Conservation (phyloP, 1,140 invertebrate species). For the Trissolcus basalis region DNA sequence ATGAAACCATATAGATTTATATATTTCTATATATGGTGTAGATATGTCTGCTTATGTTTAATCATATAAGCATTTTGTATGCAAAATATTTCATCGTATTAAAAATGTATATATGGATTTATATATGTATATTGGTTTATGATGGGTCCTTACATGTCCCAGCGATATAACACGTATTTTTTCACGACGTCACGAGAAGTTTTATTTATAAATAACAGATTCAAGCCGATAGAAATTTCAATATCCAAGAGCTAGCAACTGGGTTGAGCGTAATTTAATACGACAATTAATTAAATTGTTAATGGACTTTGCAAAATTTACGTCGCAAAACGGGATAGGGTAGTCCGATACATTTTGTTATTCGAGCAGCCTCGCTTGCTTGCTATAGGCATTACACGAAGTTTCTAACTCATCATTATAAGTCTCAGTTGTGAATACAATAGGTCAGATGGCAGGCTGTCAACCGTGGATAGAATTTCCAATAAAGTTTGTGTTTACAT, state of each 20-base stretch:
- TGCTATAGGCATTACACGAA: slow-evolving; percentile 3
- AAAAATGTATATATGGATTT: too few relatives aligned
- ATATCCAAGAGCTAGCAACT: neutral
- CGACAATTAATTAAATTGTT: neutral
- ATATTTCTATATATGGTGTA: too few relatives aligned
- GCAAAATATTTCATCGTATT: too few relatives aligned
- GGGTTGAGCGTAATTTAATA: neutral
- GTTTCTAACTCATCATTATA: slow-evolving; percentile 2
- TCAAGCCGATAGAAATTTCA: neutral
- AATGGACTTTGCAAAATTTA: neutral
- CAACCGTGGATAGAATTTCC: neutral
- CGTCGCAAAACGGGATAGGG: neutral
- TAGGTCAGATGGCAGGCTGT: neutral
- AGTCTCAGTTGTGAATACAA: neutral
- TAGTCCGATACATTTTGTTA: slow-evolving; percentile 2
- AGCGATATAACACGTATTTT: too few relatives aligned
- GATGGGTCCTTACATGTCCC: too few relatives aligned
- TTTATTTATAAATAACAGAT: too few relatives aligned
- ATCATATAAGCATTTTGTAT: too few relatives aligned
- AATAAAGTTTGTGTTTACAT: slow-evolving; percentile 25
- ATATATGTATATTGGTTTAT: too few relatives aligned
- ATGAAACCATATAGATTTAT: too few relatives aligned
- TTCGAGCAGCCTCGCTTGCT: neutral
- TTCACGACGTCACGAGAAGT: too few relatives aligned
- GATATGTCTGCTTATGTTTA: too few relatives aligned